Conservation (phyloP, 2,888 invertebrate genomes). For the Nesidiocoris tenuis region DNA sequence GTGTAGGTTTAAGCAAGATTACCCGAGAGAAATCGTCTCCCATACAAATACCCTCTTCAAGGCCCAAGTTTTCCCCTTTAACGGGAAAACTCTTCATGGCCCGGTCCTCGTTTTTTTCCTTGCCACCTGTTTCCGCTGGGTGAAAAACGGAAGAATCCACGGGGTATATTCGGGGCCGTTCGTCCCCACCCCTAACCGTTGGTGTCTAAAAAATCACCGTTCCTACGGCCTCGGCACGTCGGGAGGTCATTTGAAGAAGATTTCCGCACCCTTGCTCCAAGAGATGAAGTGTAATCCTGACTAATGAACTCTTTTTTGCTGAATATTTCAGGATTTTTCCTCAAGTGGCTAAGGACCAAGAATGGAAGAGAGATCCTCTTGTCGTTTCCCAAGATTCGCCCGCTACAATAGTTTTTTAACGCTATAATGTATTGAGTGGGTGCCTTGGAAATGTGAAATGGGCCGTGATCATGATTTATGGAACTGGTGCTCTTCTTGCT, state of each 20-base stretch:
- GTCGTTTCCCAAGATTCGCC: no score
- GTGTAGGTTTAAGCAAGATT: conserved; percentile 28
- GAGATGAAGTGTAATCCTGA: neutral
- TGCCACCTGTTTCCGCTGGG: neutral
- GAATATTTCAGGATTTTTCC: neutral
- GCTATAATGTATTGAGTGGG: no score
- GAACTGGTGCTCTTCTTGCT: no score
- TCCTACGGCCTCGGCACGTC: neutral
- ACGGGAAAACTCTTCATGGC: neutral
- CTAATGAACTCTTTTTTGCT: neutral
- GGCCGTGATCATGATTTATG: no score
- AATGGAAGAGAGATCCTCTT: no score
- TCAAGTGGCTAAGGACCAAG: no score
- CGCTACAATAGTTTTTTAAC: no score
- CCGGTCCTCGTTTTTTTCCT: neutral
- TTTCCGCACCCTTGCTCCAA: neutral
- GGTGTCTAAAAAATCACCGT: neutral
- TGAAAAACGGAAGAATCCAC: neutral
- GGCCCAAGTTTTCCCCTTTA: neutral
- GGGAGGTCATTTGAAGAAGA: neutral
- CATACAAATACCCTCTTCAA: conserved; percentile 5
- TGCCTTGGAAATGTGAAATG: no score
- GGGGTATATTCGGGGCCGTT: neutral
- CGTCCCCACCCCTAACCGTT: neutral
- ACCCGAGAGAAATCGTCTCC: conserved; percentile 13